These are phyloP conservation scores for Equus quagga DNA, from an alignment of 2,113 vertebrate genomes.

Conservation along the genomic window DNA sequence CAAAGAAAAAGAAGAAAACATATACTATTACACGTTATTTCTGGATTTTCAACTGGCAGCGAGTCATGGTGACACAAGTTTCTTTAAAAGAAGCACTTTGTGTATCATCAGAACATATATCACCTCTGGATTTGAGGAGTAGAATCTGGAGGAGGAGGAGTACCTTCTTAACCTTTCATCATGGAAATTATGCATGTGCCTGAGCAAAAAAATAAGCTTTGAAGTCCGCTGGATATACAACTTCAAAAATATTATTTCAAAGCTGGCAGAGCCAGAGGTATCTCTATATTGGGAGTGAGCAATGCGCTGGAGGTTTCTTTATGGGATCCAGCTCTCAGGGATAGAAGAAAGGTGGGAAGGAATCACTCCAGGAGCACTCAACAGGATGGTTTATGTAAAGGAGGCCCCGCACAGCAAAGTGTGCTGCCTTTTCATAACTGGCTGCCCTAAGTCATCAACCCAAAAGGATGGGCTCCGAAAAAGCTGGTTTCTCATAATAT, in stretches of 20 bases:
- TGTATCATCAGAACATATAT: slow-evolving; percentile 25
- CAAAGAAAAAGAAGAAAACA: slow-evolving; percentile 33
- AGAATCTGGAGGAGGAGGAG: slow-evolving; percentile 16
- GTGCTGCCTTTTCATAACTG: neutral
- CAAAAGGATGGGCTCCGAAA: slow-evolving; percentile 3
- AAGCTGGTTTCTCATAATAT: neutral
- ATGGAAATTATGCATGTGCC: slow-evolving; percentile 47
- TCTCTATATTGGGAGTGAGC: neutral
- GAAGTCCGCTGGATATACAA: slow-evolving; percentile 37
- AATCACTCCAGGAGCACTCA: neutral
- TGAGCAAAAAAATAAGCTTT: slow-evolving; percentile 30
- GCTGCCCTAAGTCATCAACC: neutral
- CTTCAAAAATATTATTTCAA: slow-evolving; percentile 57
- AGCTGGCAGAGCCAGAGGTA: slow-evolving; percentile 27
- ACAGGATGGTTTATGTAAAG: neutral
- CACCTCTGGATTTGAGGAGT: neutral
- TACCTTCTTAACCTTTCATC: slow-evolving; percentile 45
- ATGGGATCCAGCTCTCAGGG: neutral
- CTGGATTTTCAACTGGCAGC: slow-evolving; percentile 9
- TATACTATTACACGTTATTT: neutral
- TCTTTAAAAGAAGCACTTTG: slow-evolving; percentile 43
- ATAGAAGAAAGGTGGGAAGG: neutral
- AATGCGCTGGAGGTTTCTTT: neutral
- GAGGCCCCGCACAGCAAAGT: neutral
- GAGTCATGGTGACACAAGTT: slow-evolving; percentile 42